Evolutionary conservation across 2,888 invertebrate species (phyloP).

Genomic region (Meganola albula): DNA sequence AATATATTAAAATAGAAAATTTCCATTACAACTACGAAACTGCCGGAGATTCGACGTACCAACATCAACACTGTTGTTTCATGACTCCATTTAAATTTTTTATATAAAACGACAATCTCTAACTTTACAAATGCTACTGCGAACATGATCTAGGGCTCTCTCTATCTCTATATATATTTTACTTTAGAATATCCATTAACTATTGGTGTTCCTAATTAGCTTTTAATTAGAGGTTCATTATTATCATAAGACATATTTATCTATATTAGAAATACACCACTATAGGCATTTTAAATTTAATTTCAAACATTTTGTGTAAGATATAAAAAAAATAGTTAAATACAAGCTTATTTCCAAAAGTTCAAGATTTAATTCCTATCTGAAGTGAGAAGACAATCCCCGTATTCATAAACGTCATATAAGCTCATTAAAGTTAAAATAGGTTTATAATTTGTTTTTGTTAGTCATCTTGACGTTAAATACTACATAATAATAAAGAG

Average conservation of each 20-base stretch:
- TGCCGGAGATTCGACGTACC: constrained; percentile 67
- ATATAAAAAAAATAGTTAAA: too few relatives aligned
- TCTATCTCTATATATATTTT: constrained; percentile 53
- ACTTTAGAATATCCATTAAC: constrained; percentile 53
- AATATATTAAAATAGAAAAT: constrained; percentile 77
- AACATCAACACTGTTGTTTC: constrained; percentile 48
- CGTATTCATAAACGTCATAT: too few relatives aligned
- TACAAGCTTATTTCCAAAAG: too few relatives aligned
- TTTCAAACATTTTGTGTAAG: too few relatives aligned
- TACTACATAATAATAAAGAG: too few relatives aligned
- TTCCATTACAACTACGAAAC: constrained; percentile 64
- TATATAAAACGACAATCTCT: constrained; percentile 63
- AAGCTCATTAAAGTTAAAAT: too few relatives aligned
- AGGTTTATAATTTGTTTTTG: too few relatives aligned
- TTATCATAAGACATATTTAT: constrained; percentile 47
- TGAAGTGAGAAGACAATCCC: too few relatives aligned
- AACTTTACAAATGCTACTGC: constrained; percentile 71
- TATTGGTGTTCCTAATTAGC: constrained; percentile 68
- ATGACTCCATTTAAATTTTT: constrained; percentile 39
- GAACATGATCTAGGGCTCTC: constrained; percentile 59
- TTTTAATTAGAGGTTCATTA: constrained; percentile 22
- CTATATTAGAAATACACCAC: too few relatives aligned
- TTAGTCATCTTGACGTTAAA: too few relatives aligned
- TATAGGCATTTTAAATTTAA: too few relatives aligned
- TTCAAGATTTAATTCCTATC: too few relatives aligned